Evolutionary conservation across 2,888 invertebrate genomes (phyloP).

Genomic region (Thysanoteuthis rhombus): DNA sequence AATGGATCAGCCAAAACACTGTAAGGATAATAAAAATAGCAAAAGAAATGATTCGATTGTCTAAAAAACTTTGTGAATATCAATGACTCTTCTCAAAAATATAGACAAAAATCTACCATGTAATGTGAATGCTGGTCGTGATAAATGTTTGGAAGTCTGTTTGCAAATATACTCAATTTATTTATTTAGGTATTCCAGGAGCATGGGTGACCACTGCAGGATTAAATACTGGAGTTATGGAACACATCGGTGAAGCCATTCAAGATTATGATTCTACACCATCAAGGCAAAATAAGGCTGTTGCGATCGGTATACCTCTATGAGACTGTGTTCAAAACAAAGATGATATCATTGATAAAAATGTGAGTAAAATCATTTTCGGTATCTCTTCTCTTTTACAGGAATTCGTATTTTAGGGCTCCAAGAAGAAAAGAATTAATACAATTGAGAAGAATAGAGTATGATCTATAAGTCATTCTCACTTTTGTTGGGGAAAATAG

Average conservation of each 20-base stretch:
- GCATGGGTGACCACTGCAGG: constrained; percentile 69
- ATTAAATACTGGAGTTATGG: constrained; percentile 68
- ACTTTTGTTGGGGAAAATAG: too few relatives aligned
- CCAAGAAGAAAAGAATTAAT: neutral
- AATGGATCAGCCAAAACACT: too few relatives aligned
- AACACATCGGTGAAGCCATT: constrained; percentile 68
- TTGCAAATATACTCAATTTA: too few relatives aligned
- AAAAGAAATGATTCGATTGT: too few relatives aligned
- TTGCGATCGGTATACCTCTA: constrained; percentile 66
- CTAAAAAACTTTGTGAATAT: too few relatives aligned
- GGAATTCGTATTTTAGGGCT: neutral
- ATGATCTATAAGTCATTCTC: neutral
- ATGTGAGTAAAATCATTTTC: constrained; percentile 40
- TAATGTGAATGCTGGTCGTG: too few relatives aligned
- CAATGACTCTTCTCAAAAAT: too few relatives aligned
- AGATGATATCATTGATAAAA: constrained; percentile 48
- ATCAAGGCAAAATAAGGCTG: constrained; percentile 57
- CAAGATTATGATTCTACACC: constrained; percentile 62
- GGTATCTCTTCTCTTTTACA: neutral
- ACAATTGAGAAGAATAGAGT: neutral
- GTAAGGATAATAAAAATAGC: too few relatives aligned
- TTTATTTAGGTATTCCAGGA: constrained; percentile 58
- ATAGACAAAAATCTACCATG: too few relatives aligned
- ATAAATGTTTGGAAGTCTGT: too few relatives aligned
- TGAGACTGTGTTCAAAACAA: constrained; percentile 67